Percentiles rank a stretch among this genome's conserved stretches.
phyloP scores from a whole-genome alignment of 2,888 invertebrate genomes.

The Oscheius sp. region DNA sequence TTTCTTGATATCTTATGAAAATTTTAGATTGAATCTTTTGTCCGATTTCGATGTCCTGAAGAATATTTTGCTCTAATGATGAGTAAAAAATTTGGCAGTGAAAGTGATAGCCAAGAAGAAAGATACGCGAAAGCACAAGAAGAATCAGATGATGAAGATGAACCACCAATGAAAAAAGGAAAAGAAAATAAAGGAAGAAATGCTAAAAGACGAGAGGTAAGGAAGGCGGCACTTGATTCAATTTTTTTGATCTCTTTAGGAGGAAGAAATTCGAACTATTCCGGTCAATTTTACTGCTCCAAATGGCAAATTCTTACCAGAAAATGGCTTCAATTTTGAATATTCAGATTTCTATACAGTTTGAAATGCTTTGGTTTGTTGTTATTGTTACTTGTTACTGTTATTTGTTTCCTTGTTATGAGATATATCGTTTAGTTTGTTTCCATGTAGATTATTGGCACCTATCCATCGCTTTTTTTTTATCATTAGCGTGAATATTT shows the following conservation, averaged over 20 bases:
- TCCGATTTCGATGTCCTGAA: conserved; percentile 50
- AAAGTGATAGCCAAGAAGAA: conserved; percentile 43
- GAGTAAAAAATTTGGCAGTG: conserved; percentile 53
- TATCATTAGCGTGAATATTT: not conserved
- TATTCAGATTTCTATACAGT: conserved; percentile 40
- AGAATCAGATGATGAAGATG: conserved; percentile 47
- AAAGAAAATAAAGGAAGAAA: conserved; percentile 42
- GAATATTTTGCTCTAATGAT: conserved; percentile 55
- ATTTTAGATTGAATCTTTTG: conserved; percentile 51
- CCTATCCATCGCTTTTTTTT: not conserved
- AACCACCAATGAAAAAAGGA: conserved; percentile 28
- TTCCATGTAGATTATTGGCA: not conserved
- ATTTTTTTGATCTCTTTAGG: too few relatives aligned
- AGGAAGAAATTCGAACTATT: conserved; percentile 15
- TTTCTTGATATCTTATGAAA: not conserved
- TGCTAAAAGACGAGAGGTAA: conserved; percentile 44
- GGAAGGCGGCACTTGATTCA: too few relatives aligned
- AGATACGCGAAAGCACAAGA: conserved; percentile 34
- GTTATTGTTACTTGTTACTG: conserved; percentile 38
- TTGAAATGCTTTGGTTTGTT: conserved; percentile 14
- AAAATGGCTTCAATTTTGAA: conserved; percentile 39
- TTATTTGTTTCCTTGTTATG: not conserved
- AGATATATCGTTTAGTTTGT: not conserved
- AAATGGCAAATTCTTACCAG: conserved; percentile 42
- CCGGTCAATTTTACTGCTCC: conserved; percentile 43